Percentiles rank a stretch among this genome's conserved stretches.
These are phyloP conservation scores for Nyctibius bracteatus DNA, from an alignment of 2,113 vertebrate species.

Conservation along the genomic window DNA sequence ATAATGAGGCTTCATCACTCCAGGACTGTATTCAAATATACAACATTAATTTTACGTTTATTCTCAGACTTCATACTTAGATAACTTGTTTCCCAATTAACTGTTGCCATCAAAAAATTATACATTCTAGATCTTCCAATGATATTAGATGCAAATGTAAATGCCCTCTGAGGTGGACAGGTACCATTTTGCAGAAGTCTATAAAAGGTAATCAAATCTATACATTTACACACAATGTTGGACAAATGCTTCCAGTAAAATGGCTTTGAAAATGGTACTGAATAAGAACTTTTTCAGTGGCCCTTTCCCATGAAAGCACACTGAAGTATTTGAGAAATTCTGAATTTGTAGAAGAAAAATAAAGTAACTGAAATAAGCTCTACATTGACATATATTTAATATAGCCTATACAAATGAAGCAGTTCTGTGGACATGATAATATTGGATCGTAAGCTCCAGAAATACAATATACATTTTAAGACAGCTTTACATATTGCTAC, in stretches of 20 bases:
- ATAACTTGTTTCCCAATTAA: not conserved
- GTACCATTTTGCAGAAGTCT: not conserved
- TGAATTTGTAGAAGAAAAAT: not conserved
- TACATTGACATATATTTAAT: not conserved
- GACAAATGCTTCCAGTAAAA: not conserved
- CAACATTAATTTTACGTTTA: not conserved
- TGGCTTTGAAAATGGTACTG: not conserved
- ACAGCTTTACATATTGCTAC: not conserved
- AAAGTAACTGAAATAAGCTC: not conserved
- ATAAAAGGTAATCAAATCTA: not conserved
- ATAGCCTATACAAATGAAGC: not conserved
- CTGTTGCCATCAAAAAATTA: not conserved
- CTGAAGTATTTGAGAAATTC: not conserved
- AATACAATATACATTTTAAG: not conserved
- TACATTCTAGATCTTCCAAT: not conserved
- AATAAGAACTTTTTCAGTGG: not conserved
- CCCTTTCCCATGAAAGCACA: not conserved
- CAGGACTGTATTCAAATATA: not conserved
- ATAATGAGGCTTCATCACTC: not conserved
- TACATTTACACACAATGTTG: fast-evolving
- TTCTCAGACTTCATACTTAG: not conserved
- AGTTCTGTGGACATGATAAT: not conserved
- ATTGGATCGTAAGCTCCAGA: not conserved
- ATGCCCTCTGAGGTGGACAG: not conserved
- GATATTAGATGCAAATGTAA: not conserved